Evolutionary conservation across 2,888 invertebrate genomes (phyloP).

Genomic region (Agrenia bidenticulata): DNA sequence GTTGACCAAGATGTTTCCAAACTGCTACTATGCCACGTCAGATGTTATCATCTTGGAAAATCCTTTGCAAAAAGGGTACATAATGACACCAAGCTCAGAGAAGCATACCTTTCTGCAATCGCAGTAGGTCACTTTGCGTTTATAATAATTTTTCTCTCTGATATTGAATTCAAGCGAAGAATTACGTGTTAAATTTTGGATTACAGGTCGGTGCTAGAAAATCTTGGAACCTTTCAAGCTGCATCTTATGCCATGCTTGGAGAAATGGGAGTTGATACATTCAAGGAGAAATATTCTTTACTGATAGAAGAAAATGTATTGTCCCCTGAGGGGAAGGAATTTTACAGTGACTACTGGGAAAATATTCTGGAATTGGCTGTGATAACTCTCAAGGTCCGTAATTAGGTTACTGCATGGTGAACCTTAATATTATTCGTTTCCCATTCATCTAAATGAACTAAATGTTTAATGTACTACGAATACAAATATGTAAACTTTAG

Average conservation of each 20-base stretch:
- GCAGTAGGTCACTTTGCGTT: too few relatives aligned
- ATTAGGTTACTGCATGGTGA: too few relatives aligned
- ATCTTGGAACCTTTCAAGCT: slow-evolving; percentile 20
- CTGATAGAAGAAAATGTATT: slow-evolving; percentile 9
- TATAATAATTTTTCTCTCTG: background rate
- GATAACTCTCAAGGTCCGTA: slow-evolving; percentile 19
- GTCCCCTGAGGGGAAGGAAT: background rate
- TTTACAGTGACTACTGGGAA: background rate
- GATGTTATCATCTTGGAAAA: slow-evolving; percentile 23
- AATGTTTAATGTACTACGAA: background rate
- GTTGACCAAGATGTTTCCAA: slow-evolving; percentile 12
- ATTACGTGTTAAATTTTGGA: background rate
- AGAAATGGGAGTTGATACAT: slow-evolving; percentile 12
- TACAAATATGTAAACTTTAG: background rate
- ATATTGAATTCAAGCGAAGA: background rate
- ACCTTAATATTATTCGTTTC: too few relatives aligned
- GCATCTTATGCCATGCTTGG: slow-evolving; percentile 14
- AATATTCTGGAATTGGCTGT: background rate
- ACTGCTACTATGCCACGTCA: slow-evolving; percentile 21
- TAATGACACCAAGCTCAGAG: slow-evolving; percentile 5
- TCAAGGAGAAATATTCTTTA: slow-evolving; percentile 16
- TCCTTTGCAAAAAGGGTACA: slow-evolving; percentile 7
- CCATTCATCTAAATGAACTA: too few relatives aligned
- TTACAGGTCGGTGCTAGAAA: slow-evolving; percentile 6
- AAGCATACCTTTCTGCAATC: slow-evolving; percentile 18